Evolutionary conservation across 2,113 vertebrate genomes (phyloP), one percentile per base, ranked within the genome.

Genomic region (Antechinus stuartii): DNA sequence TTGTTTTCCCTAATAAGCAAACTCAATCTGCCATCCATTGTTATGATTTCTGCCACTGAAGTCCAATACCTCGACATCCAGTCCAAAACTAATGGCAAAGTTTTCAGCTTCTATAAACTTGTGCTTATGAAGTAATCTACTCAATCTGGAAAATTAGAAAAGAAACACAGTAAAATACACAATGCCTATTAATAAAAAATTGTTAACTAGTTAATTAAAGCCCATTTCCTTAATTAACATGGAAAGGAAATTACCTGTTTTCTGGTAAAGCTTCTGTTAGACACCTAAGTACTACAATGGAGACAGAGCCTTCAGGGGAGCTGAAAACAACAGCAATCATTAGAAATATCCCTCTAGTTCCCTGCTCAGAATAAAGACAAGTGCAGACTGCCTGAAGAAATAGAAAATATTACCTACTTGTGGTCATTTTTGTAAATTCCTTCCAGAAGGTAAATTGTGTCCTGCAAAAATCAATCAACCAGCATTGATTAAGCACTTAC

Each of bases 251-350:
- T 94, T 98, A 99, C 99, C 99, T 99, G 93, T 99, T 99, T 98
- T 99, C 99, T 25, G 99, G 99, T 94, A 99, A 98, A 96, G 99
- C 99, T 98, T 99, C 99, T 54, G 99, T 99, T 97, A 99, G 99
- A 97, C 99, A 99, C 98, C 99, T 98, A 96, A 99, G 97, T 50
- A 99, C 99, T 90, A 99, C 96, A 90, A 98, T 94, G 11, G 99
- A 98, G 30, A 99, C 91, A 0, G 98, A 97, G 3, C 98, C 98
- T 92, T 98, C 98, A 84, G 97, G 68, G 1, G 97, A 95, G 76
- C 99, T 99, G 96, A 54, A 96, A 97, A 93, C 1, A 50, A 96
- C 93, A 90, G 7, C 12, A 16, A 3, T 26, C 1, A 25, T 16
- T 96, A 53, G 98, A 49, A 95, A 56, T 46, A 1, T 0, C 9